These are phyloP conservation scores for Bellardia pandia DNA, from an alignment of 2,888 invertebrate species.

Conservation along the genomic window DNA sequence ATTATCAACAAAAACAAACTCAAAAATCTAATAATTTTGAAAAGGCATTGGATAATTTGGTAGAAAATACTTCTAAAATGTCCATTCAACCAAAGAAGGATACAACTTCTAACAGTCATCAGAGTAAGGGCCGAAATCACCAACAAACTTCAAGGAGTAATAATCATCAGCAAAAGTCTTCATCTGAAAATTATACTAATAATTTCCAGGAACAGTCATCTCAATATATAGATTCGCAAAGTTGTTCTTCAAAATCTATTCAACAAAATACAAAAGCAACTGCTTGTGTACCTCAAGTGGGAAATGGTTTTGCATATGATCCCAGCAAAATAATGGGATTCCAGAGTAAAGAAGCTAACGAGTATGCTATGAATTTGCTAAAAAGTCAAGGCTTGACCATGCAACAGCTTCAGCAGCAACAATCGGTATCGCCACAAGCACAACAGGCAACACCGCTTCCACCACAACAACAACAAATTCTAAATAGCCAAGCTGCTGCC, in stretches of 20 bases:
- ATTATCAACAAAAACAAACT: slow-evolving; percentile 51
- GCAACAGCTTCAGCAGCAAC: slow-evolving; percentile 64
- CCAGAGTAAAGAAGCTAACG: slow-evolving; percentile 84
- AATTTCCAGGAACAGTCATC: slow-evolving; percentile 34
- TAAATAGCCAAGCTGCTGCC: slow-evolving; percentile 58
- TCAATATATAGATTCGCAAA: slow-evolving; percentile 33
- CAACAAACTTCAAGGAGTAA: slow-evolving; percentile 71
- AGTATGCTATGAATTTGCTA: slow-evolving; percentile 83
- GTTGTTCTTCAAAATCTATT: slow-evolving; percentile 68
- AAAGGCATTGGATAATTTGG: slow-evolving; percentile 76
- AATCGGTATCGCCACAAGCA: slow-evolving; percentile 38
- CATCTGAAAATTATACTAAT: slow-evolving; percentile 82
- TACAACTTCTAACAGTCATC: slow-evolving; percentile 23
- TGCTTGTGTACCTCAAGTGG: slow-evolving; percentile 71
- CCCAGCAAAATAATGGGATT: slow-evolving; percentile 84
- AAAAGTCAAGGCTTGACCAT: slow-evolving; percentile 81
- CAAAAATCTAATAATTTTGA: slow-evolving; percentile 74
- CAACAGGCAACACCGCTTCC: slow-evolving; percentile 53
- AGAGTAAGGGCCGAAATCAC: slow-evolving; percentile 40
- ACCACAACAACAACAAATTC: slow-evolving; percentile 58
- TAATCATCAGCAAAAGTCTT: slow-evolving; percentile 53
- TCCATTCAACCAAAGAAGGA: slow-evolving; percentile 76
- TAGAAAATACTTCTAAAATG: slow-evolving; percentile 79
- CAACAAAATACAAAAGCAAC: slow-evolving; percentile 67
- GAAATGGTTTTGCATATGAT: slow-evolving; percentile 83